phyloP scores from a whole-genome alignment of 2,797 vertebrate genomes.

The Pantherophis vulpinus region DNA sequence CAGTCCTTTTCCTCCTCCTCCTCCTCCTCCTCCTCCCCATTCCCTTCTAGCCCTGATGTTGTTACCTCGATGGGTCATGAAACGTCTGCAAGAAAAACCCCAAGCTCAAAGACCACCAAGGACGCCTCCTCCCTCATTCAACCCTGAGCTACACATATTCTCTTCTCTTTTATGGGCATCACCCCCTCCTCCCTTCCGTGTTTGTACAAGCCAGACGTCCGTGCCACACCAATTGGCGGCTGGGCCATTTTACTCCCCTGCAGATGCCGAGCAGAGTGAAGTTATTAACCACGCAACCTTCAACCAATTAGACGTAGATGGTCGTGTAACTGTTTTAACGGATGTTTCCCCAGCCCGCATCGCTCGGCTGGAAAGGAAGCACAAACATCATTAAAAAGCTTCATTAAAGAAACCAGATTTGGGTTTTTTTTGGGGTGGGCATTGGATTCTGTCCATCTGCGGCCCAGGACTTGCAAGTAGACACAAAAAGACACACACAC shows the following conservation, averaged over 20 bases:
- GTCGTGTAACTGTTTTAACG: conserved; percentile 3
- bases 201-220: background rate
- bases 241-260: background rate
- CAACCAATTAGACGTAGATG: conserved; percentile 25
- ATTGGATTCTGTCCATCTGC: background rate
- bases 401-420: background rate
- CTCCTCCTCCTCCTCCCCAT: too few relatives aligned
- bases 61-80: background rate
- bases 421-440: too few relatives aligned
- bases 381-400: background rate
- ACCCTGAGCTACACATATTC: background rate
- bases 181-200: background rate
- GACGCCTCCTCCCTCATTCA: background rate
- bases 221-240: too few relatives aligned
- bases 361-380: background rate
- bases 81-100: background rate
- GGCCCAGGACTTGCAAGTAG: background rate
- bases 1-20: too few relatives aligned
- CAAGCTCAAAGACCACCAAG: background rate
- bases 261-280: background rate
- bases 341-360: background rate
- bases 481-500: background rate
- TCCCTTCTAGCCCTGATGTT: background rate
- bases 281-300: conserved; percentile 10
- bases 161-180: background rate